Evolutionary conservation across 2,888 invertebrate genomes (phyloP), one percentile per base, ranked within the genome.

Genomic region (Amaurobius ferox): DNA sequence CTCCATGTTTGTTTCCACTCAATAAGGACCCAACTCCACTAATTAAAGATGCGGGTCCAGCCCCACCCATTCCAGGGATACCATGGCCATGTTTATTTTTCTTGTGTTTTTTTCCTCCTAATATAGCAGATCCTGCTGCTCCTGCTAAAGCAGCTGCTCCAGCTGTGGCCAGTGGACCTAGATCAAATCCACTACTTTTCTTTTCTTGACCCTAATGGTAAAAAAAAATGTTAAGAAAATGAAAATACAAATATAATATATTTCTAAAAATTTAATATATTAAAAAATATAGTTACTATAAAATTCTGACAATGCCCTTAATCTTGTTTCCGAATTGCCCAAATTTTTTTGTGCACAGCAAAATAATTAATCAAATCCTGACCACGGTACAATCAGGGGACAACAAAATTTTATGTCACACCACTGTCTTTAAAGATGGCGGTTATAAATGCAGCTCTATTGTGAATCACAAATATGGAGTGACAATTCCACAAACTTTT

Each of bases 91-190:
- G 67, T 3, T 70, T 70, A 44, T 79, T 55, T 23, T 85, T 85
- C 13, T 76, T 64, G n/a, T 79, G 68, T 23, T 79, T 61, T 23
- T 79, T 79, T 1, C 73, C 70, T 6, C 79, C 79, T 30, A 86
- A 7, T 0, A 86, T n/a, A 28, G 67, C 19, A 9, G 79, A 70
- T 11, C 86, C 86, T 11, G 79, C 79, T 23, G 39, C 79, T 19
- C 86, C 86, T 30, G 86, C 86, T 16, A 89, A 71, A 23, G 89
- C 89, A 28, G 88, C 88, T 13, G 88, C 88, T 48, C 88, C 88
- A 28, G 88, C 86, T 30, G 88, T 85, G 7, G 85, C 88, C 16
- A 85, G 44, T 23, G 86, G 35, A 5, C 83, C 86, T 11, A 79
- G 35, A 64, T 70, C 73, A 55, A 77, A 28, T 3, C 85, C 68